Percentiles rank a stretch among this genome's conserved stretches.
Conservation (phyloP, 1,140 invertebrate species). For the Leptestheria dahalacensis region DNA sequence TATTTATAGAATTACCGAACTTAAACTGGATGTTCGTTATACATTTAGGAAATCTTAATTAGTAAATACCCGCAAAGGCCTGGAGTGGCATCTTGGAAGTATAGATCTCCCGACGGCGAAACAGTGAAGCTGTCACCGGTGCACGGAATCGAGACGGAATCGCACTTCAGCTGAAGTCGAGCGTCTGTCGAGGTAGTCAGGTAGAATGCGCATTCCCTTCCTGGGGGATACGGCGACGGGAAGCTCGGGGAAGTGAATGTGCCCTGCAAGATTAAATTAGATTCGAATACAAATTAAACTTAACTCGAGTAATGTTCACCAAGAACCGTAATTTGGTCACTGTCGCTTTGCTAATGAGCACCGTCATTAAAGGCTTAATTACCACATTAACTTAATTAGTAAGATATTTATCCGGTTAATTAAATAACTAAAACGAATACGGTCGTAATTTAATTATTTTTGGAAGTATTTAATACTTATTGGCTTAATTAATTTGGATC, state of each 20-base stretch:
- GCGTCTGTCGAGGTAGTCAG: conserved; percentile 30
- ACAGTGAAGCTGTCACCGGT: conserved; percentile 31
- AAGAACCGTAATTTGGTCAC: too few species aligned
- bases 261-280: conserved; percentile 5
- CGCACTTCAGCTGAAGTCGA: conserved; percentile 30
- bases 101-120: conserved; percentile 31
- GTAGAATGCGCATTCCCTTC: conserved; percentile 34
- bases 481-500: too few species aligned
- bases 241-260: conserved; percentile 29
- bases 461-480: too few species aligned
- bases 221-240: conserved; percentile 28
- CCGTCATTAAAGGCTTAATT: too few species aligned
- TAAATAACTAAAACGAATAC: too few species aligned
- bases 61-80: conserved; percentile 40
- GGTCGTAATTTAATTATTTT: too few species aligned
- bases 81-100: conserved; percentile 26
- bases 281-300: neutral
- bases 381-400: too few species aligned
- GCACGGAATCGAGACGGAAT: conserved; percentile 34
- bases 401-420: too few species aligned
- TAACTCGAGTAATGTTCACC: too few species aligned
- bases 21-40: neutral
- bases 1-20: neutral
- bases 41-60: too few species aligned
- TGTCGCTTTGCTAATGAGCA: too few species aligned